These are phyloP conservation scores for Euproctis similis DNA, from an alignment of 2,888 invertebrate genomes.

Conservation along the genomic window DNA sequence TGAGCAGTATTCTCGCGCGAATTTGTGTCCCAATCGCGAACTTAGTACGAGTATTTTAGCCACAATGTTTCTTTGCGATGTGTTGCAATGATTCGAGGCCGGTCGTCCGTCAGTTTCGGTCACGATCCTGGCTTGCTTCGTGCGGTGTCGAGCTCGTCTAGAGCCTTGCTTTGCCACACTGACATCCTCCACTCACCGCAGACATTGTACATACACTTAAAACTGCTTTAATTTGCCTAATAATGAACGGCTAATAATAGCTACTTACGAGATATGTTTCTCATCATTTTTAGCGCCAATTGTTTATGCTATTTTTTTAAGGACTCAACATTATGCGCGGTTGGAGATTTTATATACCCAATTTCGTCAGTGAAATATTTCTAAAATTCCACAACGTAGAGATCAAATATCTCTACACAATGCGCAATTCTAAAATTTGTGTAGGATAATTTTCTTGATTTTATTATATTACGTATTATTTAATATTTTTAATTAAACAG, in stretches of 20 bases:
- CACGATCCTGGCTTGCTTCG: conserved; percentile 56
- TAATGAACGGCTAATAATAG: conserved; percentile 14
- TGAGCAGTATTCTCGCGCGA: conserved; percentile 50
- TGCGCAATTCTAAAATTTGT: no score
- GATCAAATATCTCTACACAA: no score
- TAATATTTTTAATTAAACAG: no score
- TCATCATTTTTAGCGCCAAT: no score
- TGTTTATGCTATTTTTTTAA: no score
- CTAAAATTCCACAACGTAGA: no score
- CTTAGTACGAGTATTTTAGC: conserved; percentile 51
- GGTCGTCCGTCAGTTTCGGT: conserved; percentile 49
- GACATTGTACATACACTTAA: conserved; percentile 21
- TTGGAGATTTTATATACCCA: no score
- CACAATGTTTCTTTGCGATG: conserved; percentile 54
- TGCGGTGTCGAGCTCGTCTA: conserved; percentile 34
- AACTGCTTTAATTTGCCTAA: conserved; percentile 21
- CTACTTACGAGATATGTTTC: conserved; percentile 3
- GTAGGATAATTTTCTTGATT: no score
- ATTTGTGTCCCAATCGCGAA: conserved; percentile 58
- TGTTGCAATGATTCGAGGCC: conserved; percentile 63
- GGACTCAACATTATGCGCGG: no score
- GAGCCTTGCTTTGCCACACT: conserved; percentile 36
- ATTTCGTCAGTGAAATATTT: no score
- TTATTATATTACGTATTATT: no score
- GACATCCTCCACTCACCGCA: conserved; percentile 21